Evolutionary conservation across 2,888 invertebrate species (phyloP).

Genomic region (Polyommatus icarus): DNA sequence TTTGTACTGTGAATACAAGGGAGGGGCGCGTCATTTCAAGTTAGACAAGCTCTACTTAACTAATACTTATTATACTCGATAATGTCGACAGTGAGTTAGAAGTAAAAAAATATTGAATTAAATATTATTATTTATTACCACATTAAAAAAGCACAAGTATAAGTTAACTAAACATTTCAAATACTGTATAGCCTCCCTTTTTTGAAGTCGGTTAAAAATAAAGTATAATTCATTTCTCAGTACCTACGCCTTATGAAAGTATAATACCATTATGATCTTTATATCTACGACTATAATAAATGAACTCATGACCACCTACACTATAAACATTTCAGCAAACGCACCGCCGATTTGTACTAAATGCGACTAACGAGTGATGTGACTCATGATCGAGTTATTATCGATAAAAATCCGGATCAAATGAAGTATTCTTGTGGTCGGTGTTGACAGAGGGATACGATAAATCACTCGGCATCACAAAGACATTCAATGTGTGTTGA

Average conservation of each 20-base stretch:
- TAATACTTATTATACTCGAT: no score
- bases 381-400: conserved; percentile 71
- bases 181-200: no score
- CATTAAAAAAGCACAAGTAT: no score
- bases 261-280: background rate
- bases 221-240: background rate
- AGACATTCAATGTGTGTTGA: conserved; percentile 79
- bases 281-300: conserved; percentile 7
- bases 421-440: conserved; percentile 77
- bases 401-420: conserved; percentile 80
- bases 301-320: conserved; percentile 27
- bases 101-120: no score
- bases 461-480: conserved; percentile 77
- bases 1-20: no score
- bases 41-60: no score
- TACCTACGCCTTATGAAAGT: background rate
- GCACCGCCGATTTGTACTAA: conserved; percentile 71
- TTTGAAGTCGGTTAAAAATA: no score
- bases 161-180: no score
- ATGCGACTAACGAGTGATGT: conserved; percentile 76
- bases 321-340: conserved; percentile 38
- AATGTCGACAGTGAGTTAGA: no score
- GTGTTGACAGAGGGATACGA: conserved; percentile 80
- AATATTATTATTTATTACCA: no score
- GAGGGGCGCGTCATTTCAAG: no score